Evolutionary conservation across 2,888 invertebrate genomes (phyloP), one percentile per base, ranked within the genome.

Genomic region (Drosophila nigricruria): DNA sequence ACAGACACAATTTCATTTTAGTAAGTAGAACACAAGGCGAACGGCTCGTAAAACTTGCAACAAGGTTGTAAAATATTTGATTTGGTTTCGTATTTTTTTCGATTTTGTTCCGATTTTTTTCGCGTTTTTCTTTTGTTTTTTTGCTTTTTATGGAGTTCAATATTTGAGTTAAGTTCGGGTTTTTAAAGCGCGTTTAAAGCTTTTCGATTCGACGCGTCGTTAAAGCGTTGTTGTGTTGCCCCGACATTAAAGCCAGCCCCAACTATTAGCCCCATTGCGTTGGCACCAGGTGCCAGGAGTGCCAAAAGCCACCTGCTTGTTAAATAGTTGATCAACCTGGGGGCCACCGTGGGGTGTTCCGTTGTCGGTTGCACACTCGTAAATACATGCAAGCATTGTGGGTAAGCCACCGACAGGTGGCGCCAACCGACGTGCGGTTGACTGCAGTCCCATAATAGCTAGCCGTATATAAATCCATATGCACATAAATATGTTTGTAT

Each of bases 371-470:
- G 61, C 63, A 54, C 47, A 30, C 42, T 43, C 12, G 49, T 57
- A 57, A 60, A 52, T 50, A 50, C 8, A 58, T 49, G 42, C 47
- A 40, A 49, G 50, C 38, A 70, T 45, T 43, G 20, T 30, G 25
- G n/a, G 56, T 12, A 70, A 74, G 40, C 58, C 61, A 64, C 36
- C 62, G 72, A 68, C 77, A 77, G 73, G 73, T 76, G 77, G 72
- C 77, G 77, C 67, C 53, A 56, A 18, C 64, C 49, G 45, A 14
- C 58, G 32, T 65, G 42, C 40, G 42, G 25, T 45, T 62, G 36
- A n/a, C 25, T 38, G 38, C 36, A 52, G 23, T 59, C 43, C 43
- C 30, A 36, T 61, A 25, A 32, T 32, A 40, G 32, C 32, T 25
- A 40, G 16, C 32, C 23, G 16, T n/a, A 64, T 42, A 63, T 42